A percentile compares a stretch with the other conserved stretches of the same genome.
These are phyloP conservation scores for Nectonema munidae DNA, from an alignment of 2,888 invertebrate genomes.

Conservation along the genomic window DNA sequence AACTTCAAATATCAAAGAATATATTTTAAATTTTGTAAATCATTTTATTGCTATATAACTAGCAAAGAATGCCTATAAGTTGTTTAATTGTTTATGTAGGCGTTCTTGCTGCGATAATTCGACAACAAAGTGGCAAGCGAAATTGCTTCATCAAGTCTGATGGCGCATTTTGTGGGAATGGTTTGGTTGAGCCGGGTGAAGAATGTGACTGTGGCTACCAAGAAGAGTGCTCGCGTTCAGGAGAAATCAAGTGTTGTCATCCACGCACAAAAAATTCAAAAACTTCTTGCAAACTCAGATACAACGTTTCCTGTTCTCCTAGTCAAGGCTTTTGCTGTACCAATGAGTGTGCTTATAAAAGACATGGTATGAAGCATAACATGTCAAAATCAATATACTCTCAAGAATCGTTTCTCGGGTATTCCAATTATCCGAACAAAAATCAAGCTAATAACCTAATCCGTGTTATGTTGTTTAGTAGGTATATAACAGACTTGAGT, in stretches of 20 bases:
- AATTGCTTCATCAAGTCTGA: conserved; percentile 37
- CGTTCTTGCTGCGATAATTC: conserved; percentile 17
- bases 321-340: conserved; percentile 10
- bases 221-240: conserved; percentile 44
- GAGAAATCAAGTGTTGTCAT: conserved; percentile 41
- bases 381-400: neutral
- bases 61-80: neutral
- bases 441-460: too few species aligned
- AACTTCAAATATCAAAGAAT: too few species aligned
- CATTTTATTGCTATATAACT: too few species aligned
- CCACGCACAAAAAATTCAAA: conserved; percentile 29
- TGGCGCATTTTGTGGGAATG: conserved; percentile 90
- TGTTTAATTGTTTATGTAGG: too few species aligned
- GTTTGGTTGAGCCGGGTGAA: conserved; percentile 81
- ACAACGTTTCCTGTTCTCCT: conserved; percentile 45
- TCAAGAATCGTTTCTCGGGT: too few species aligned
- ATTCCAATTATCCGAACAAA: too few species aligned
- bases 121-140: conserved; percentile 15
- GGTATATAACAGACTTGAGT: too few species aligned
- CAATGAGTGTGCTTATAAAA: conserved; percentile 19
- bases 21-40: neutral
- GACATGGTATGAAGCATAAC: neutral
- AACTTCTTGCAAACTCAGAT: conserved; percentile 35
- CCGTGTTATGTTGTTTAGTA: too few species aligned
- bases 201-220: conserved; percentile 98